phyloP scores from a whole-genome alignment of 2,113 vertebrate genomes.

The Dunckerocampus dactyliophorus region DNA sequence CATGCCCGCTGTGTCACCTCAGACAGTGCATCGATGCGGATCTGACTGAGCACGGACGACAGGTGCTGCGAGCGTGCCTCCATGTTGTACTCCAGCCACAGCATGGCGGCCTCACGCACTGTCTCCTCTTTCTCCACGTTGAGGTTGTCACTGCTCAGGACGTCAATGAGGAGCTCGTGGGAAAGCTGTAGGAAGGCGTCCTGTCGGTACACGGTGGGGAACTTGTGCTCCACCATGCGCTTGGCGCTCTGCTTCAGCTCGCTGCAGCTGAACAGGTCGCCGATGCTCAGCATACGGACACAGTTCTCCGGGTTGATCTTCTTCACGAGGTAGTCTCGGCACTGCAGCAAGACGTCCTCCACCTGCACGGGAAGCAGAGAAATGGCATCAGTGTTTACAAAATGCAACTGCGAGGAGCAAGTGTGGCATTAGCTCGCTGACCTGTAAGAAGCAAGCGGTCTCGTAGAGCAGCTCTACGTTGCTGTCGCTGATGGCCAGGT shows the following conservation, averaged over 20 bases:
- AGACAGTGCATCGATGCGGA: slow-evolving; percentile 95
- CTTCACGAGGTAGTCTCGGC: slow-evolving; percentile 94
- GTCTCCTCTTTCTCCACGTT: slow-evolving; percentile 99
- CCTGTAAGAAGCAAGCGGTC: slow-evolving; percentile 98
- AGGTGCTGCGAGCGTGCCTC: slow-evolving; percentile 93
- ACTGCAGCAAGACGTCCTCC: slow-evolving; percentile 89
- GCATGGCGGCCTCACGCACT: slow-evolving; percentile 94
- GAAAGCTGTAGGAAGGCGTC: slow-evolving; percentile 96
- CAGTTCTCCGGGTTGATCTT: slow-evolving; percentile 98
- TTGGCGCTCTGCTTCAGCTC: slow-evolving; percentile 95
- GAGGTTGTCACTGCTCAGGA: slow-evolving; percentile 97
- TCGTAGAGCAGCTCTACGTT: slow-evolving; percentile 97
- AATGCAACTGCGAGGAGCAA: not conserved
- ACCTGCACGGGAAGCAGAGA: slow-evolving; percentile 73
- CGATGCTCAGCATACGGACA: slow-evolving; percentile 92
- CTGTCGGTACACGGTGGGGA: slow-evolving; percentile 90
- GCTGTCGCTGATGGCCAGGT: slow-evolving; percentile 88
- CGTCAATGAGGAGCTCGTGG: slow-evolving; percentile 91
- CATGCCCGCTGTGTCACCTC: slow-evolving; percentile 97
- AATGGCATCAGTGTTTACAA: not conserved
- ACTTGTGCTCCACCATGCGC: slow-evolving; percentile 98
- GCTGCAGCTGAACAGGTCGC: slow-evolving; percentile 94
- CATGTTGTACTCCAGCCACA: slow-evolving; percentile 97
- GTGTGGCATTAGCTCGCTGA: slow-evolving; percentile 36
- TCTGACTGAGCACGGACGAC: slow-evolving; percentile 96